phyloP scores from a whole-genome alignment of 2,888 invertebrate genomes.

The Lasioglossum villosulum region DNA sequence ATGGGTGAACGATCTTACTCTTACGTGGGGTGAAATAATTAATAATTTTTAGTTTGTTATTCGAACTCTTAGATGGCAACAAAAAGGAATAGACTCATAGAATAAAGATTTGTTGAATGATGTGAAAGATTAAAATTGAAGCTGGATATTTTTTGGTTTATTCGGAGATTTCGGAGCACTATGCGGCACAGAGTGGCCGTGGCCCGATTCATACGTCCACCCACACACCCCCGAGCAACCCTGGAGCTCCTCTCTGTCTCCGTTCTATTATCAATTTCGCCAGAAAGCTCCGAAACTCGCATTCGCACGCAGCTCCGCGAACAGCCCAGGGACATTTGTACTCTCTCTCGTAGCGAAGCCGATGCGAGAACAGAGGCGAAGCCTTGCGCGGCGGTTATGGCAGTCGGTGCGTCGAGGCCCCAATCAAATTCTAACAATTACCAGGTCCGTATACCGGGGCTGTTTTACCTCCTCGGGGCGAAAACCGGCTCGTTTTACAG shows the following conservation, averaged over 20 bases:
- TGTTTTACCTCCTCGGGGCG: constrained; percentile 70
- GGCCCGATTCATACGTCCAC: background rate
- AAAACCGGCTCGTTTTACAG: constrained; percentile 69
- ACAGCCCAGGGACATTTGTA: constrained; percentile 64
- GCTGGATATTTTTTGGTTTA: background rate
- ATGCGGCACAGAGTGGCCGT: background rate
- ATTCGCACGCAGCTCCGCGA: constrained; percentile 56
- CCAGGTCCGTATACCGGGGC: constrained; percentile 59
- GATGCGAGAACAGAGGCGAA: constrained; percentile 22
- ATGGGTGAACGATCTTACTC: too few relatives aligned
- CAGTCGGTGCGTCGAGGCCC: constrained; percentile 55
- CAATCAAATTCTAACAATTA: constrained; percentile 81
- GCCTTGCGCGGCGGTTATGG: constrained; percentile 20
- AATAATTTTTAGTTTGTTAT: too few relatives aligned
- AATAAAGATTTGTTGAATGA: background rate
- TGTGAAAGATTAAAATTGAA: background rate
- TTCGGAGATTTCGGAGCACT: background rate
- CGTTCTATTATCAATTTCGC: constrained; percentile 62
- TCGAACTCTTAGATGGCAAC: too few relatives aligned
- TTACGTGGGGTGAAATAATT: too few relatives aligned
- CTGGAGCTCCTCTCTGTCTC: background rate
- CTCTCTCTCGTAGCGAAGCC: constrained; percentile 26
- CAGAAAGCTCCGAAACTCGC: constrained; percentile 57
- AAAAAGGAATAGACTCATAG: background rate
- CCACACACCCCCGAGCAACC: background rate